phyloP scores from a whole-genome alignment of 1,140 invertebrate species.

The Pomacea maculata region DNA sequence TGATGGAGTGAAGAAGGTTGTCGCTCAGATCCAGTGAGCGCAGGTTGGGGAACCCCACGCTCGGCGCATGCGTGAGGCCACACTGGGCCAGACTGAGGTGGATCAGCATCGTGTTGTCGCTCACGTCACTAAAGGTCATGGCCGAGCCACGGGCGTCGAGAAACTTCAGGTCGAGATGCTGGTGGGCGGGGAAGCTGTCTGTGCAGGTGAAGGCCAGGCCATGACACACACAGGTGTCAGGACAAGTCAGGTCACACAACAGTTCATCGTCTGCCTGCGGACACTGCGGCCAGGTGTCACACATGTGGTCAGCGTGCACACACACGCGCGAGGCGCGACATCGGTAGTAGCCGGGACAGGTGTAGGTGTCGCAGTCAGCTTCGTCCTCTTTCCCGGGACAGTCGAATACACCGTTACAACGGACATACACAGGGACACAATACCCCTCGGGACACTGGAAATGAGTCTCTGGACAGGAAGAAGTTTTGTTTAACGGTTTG shows the following conservation, averaged over 20 bases:
- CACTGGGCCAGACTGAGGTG: background rate
- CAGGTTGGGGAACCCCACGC: background rate
- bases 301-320: constrained; percentile 14
- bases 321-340: constrained; percentile 11
- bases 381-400: constrained; percentile 21
- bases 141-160: background rate
- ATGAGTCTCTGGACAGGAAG: constrained; percentile 1
- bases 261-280: constrained; percentile 14
- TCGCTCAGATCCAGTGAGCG: constrained; percentile 5
- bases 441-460: background rate
- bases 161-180: background rate
- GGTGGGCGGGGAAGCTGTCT: background rate
- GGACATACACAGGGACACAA: constrained; percentile 14
- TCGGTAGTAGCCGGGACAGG: constrained; percentile 21
- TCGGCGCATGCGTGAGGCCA: background rate
- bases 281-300: constrained; percentile 27
- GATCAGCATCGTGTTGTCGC: background rate
- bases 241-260: constrained; percentile 19
- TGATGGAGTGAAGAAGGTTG: background rate
- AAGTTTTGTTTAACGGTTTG: background rate
- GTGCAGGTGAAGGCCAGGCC: constrained; percentile 8
- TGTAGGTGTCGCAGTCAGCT: constrained; percentile 1
- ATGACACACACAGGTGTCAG: constrained; percentile 14
- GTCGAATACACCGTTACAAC: constrained; percentile 17
- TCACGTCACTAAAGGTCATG: background rate